Evolutionary conservation across 2,113 vertebrate genomes (phyloP).

Genomic region (Garra rufa): DNA sequence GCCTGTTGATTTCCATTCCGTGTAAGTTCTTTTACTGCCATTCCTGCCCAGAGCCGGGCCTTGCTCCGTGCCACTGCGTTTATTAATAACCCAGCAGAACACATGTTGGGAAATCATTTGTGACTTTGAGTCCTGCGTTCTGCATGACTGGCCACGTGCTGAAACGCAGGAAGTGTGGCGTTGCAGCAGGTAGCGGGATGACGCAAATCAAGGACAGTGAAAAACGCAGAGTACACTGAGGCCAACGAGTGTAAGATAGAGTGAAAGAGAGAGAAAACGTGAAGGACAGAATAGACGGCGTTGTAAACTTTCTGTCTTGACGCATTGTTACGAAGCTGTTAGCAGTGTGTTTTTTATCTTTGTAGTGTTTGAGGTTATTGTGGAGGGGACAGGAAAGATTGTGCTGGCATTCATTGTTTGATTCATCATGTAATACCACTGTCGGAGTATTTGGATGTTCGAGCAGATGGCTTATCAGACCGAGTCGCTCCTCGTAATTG

Average conservation of each 20-base stretch:
- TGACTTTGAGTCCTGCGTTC: constrained; percentile 48
- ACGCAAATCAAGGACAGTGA: constrained; percentile 54
- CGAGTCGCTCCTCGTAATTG: constrained; percentile 33
- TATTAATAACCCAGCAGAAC: constrained; percentile 62
- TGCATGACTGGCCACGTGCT: constrained; percentile 48
- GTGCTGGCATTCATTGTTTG: background rate
- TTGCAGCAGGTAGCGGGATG: constrained; percentile 43
- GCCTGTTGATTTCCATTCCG: constrained; percentile 36
- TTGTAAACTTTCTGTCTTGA: background rate
- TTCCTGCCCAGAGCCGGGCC: constrained; percentile 5
- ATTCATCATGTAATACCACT: constrained; percentile 15
- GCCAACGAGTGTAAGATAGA: constrained; percentile 5
- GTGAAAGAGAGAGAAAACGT: constrained; percentile 14
- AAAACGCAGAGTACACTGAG: constrained; percentile 11
- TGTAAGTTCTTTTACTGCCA: constrained; percentile 30
- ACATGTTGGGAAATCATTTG: constrained; percentile 62
- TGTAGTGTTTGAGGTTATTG: background rate
- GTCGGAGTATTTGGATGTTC: constrained; percentile 12
- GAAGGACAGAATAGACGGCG: background rate
- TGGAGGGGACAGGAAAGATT: background rate
- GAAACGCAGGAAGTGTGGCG: constrained; percentile 44
- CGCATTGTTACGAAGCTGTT: background rate
- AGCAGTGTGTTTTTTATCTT: background rate
- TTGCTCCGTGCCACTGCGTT: constrained; percentile 22
- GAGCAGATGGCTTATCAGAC: constrained; percentile 39